Percentiles rank a stretch among this genome's conserved stretches.
These are phyloP conservation scores for Platygyra sinensis DNA, from an alignment of 64 coral and sea anemone genomes.

Conservation along the genomic window DNA sequence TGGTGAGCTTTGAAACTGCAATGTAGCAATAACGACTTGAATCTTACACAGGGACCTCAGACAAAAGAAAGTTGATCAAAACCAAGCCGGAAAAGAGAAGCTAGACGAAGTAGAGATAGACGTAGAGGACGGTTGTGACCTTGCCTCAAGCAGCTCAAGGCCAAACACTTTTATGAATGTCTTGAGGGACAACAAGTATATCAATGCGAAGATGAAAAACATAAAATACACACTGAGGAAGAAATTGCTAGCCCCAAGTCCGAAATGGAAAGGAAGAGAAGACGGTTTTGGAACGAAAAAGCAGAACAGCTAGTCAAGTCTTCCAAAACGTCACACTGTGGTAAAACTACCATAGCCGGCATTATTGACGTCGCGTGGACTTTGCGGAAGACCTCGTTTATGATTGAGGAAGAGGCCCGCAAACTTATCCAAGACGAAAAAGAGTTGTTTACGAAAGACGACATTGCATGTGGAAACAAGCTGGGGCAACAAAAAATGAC, in stretches of 20 bases:
- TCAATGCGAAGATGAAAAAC: conserved; percentile 10
- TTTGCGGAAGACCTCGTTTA: not conserved
- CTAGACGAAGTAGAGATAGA: too few species aligned
- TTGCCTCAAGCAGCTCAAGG: too few species aligned
- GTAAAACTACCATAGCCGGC: conserved; percentile 4
- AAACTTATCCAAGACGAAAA: not conserved
- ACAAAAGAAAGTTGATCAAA: too few species aligned
- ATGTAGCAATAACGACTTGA: too few species aligned
- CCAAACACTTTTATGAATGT: not conserved
- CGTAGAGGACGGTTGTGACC: too few species aligned
- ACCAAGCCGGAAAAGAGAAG: too few species aligned
- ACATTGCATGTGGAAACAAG: not conserved
- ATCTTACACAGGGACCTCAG: too few species aligned
- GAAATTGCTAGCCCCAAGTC: not conserved
- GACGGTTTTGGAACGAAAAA: conserved; percentile 49
- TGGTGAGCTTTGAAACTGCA: too few species aligned
- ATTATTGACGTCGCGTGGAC: conserved; percentile 55
- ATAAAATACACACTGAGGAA: not conserved
- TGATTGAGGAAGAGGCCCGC: not conserved
- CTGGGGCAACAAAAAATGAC: conserved; percentile 22
- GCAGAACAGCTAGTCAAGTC: conserved; percentile 23
- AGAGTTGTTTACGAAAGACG: not conserved
- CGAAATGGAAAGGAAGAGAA: not conserved
- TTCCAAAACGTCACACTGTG: not conserved
- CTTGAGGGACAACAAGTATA: not conserved